A percentile compares a stretch with the other conserved stretches of the same genome.
phyloP scores from a whole-genome alignment of 2,888 invertebrate genomes.

The Lepidocyrtinus sp. region DNA sequence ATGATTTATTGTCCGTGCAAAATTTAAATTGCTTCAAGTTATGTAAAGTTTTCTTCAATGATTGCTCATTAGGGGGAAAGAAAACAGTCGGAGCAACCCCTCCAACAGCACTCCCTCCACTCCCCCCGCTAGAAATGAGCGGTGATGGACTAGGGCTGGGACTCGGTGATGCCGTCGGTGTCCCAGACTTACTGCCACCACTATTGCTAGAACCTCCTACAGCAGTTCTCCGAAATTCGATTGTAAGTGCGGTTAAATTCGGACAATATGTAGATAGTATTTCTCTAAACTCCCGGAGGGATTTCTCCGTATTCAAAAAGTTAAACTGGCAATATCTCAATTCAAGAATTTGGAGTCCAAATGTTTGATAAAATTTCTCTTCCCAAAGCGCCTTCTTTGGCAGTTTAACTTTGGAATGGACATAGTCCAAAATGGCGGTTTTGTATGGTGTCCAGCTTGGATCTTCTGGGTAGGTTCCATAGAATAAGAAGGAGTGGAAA shows the following conservation, averaged over 20 bases:
- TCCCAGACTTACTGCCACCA: conserved; percentile 27
- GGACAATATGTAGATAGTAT: conserved; percentile 58
- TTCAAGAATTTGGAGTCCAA: conserved; percentile 50
- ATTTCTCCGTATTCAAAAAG: conserved; percentile 51
- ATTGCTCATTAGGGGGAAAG: conserved; percentile 56
- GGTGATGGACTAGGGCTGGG: conserved; percentile 54
- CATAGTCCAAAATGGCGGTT: conserved; percentile 54
- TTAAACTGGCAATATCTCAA: conserved; percentile 58
- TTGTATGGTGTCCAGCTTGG: conserved; percentile 59
- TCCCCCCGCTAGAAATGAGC: conserved; percentile 8
- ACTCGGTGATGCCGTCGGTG: conserved; percentile 39
- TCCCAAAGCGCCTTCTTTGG: conserved; percentile 57
- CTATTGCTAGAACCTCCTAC: neutral
- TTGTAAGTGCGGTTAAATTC: conserved; percentile 45
- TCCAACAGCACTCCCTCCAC: neutral
- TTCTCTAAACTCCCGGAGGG: conserved; percentile 57
- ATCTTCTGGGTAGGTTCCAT: conserved; percentile 55
- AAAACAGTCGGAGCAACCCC: conserved; percentile 29
- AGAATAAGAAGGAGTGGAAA: conserved; percentile 55
- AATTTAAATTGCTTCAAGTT: conserved; percentile 50
- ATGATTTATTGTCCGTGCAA: conserved; percentile 56
- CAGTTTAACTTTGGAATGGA: conserved; percentile 55
- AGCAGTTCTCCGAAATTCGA: conserved; percentile 52
- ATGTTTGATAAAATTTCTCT: conserved; percentile 53
- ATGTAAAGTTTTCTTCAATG: conserved; percentile 47